phyloP scores from a whole-genome alignment of 35 echinoderm and acorn worm species.

The Lytechinus variegatus region DNA sequence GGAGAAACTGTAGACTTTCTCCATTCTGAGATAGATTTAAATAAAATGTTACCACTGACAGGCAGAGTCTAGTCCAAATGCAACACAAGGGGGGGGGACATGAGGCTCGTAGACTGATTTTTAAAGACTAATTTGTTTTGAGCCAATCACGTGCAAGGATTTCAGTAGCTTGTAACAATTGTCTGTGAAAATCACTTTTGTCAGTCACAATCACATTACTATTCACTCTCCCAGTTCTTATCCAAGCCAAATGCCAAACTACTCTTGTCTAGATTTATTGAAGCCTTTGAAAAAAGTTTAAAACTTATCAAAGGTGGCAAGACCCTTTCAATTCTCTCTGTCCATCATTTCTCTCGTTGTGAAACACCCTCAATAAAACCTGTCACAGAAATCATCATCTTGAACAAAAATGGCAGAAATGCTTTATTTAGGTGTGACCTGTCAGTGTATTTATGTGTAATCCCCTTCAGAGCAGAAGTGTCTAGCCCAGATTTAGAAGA shows the following conservation, averaged over 20 bases:
- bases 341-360: background rate
- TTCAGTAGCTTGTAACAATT: no score
- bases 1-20: background rate
- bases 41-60: background rate
- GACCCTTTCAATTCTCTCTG: background rate
- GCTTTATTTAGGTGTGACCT: constrained; percentile 17
- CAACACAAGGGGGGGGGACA: background rate
- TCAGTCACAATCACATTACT: no score
- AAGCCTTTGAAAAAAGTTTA: background rate
- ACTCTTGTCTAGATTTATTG: background rate
- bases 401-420: background rate
- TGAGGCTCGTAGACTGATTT: no score
- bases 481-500: background rate
- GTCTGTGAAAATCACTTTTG: no score
- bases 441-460: constrained; percentile 41
- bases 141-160: no score
- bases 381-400: background rate
- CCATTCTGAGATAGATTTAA: background rate
- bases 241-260: background rate
- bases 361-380: background rate
- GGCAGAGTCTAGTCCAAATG: background rate
- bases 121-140: no score
- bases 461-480: background rate
- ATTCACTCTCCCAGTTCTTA: no score
- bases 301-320: background rate